Base-by-base conservation (phyloP, 2,888 invertebrate genomes). In the Hecatera dysodea region DNA sequence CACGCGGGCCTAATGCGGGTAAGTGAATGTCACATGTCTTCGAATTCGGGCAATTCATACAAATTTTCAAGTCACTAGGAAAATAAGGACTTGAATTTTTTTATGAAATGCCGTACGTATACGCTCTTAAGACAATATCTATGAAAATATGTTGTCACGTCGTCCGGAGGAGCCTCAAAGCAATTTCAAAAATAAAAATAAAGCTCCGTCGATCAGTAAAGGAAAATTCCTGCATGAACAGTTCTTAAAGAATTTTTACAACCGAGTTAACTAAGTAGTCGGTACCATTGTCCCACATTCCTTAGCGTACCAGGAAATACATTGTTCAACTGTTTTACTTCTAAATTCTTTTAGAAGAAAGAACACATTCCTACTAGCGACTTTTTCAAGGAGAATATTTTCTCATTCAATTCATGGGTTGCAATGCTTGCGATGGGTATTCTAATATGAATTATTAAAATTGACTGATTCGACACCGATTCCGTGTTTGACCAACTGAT, bases 201-300 rank as follows among this genome's bases (percentile, higher is more conserved):
- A 29, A 66, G 66, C 9, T 17, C 19, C 59, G 53, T 71, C 48
- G 56, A 67, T 64, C 68, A 65, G 29, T n/a, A 1, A 15, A 67
- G 60, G 50, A 72, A 77, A 68, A 78, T 74, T 80, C 69, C 57
- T n/a, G 24, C 67, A 67, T 60, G 53, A 67, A 74, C 44, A 46
- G 52, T 52, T 48, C 36, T 27, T 42, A 12, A 55, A 64, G 83
- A 69, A 70, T 72, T 59, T 74, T 80, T 67, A 63, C 65, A 22
- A 42, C 66, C 11, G 77, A 83, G 53, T 60, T 24, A 50, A 73
- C 48, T 36, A 42, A 53, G 52, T 63, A 63, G 36, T 19, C 11
- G 27, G 6, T 39, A 64, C 64, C 24, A 12, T 48, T 63, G 42
- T 72, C 60, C 64, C 67, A 46, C 78, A 82, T 80, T 77, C 72